phyloP scores from a whole-genome alignment of 2,888 invertebrate genomes.

The Meganola albula region DNA sequence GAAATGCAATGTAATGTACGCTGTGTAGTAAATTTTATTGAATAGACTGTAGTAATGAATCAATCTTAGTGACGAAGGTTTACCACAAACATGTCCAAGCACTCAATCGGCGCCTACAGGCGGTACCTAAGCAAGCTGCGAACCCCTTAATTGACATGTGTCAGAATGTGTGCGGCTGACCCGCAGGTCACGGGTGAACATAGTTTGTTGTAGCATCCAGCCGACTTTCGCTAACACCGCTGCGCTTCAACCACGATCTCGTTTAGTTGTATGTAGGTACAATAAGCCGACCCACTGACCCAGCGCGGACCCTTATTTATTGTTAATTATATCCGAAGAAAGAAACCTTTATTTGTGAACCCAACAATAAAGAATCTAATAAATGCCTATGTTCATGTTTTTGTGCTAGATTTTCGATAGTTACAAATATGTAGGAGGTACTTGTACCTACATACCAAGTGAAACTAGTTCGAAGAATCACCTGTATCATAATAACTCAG shows the following conservation, averaged over 20 bases:
- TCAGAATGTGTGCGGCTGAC: slow-evolving; percentile 72
- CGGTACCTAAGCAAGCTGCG: too few relatives aligned
- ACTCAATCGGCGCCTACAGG: slow-evolving; percentile 67
- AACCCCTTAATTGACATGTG: slow-evolving; percentile 75
- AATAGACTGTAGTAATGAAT: slow-evolving; percentile 65
- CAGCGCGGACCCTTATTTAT: slow-evolving; percentile 32
- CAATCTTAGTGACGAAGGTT: slow-evolving; percentile 62
- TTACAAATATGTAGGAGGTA: slow-evolving; percentile 9
- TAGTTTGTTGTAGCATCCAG: slow-evolving; percentile 62
- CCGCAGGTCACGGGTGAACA: slow-evolving; percentile 69
- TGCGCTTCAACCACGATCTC: slow-evolving; percentile 44
- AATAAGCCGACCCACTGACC: slow-evolving; percentile 40
- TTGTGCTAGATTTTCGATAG: too few relatives aligned
- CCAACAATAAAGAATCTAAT: too few relatives aligned
- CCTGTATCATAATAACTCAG: too few relatives aligned
- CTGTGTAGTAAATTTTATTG: slow-evolving; percentile 45
- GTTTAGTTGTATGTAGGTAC: slow-evolving; percentile 42
- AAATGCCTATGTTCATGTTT: too few relatives aligned
- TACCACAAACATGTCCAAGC: slow-evolving; percentile 73
- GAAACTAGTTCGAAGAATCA: too few relatives aligned
- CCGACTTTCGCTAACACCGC: slow-evolving; percentile 60
- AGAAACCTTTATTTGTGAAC: too few relatives aligned
- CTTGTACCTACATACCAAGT: too few relatives aligned
- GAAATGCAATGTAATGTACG: slow-evolving; percentile 35
- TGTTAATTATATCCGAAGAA: slow-evolving; percentile 31